A percentile compares a stretch with the other conserved stretches of the same genome.
phyloP scores from a whole-genome alignment of 2,888 invertebrate genomes.

The Biston stratarius region DNA sequence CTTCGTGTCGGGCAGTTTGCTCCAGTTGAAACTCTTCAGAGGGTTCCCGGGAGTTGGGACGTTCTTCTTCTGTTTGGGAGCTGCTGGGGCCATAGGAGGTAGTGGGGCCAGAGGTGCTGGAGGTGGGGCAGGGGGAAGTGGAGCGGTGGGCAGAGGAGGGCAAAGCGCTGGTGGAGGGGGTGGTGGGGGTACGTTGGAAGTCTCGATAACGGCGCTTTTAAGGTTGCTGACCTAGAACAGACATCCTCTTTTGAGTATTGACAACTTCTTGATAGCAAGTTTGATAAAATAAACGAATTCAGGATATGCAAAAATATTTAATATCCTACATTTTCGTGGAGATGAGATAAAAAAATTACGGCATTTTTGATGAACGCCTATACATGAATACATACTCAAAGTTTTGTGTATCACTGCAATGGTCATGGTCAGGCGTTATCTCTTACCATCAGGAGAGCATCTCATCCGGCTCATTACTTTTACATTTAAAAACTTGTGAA shows the following conservation, averaged over 20 bases:
- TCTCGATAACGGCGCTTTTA: constrained; percentile 78
- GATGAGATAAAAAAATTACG: too few relatives aligned
- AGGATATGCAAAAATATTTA: too few relatives aligned
- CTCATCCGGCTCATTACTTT: too few relatives aligned
- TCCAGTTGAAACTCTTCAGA: constrained; percentile 99
- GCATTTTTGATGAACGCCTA: too few relatives aligned
- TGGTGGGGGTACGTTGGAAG: constrained; percentile 61
- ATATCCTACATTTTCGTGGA: too few relatives aligned
- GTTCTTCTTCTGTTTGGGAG: constrained; percentile 91
- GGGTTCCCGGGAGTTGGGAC: constrained; percentile 97
- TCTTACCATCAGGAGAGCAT: too few relatives aligned
- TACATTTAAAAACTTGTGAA: too few relatives aligned
- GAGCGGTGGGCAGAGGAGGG: constrained; percentile 85
- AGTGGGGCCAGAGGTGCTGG: constrained; percentile 86
- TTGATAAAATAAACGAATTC: neutral
- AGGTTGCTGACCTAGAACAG: constrained; percentile 75
- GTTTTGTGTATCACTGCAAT: too few relatives aligned
- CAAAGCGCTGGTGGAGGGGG: constrained; percentile 81
- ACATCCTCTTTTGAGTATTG: neutral
- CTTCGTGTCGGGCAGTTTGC: constrained; percentile 96
- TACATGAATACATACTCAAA: too few relatives aligned
- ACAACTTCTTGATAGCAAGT: neutral
- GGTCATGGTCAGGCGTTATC: too few relatives aligned
- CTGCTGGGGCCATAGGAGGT: constrained; percentile 82
- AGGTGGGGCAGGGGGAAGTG: constrained; percentile 87